Conservation (phyloP, 2,797 vertebrate species). For the Xerus rutilus region DNA sequence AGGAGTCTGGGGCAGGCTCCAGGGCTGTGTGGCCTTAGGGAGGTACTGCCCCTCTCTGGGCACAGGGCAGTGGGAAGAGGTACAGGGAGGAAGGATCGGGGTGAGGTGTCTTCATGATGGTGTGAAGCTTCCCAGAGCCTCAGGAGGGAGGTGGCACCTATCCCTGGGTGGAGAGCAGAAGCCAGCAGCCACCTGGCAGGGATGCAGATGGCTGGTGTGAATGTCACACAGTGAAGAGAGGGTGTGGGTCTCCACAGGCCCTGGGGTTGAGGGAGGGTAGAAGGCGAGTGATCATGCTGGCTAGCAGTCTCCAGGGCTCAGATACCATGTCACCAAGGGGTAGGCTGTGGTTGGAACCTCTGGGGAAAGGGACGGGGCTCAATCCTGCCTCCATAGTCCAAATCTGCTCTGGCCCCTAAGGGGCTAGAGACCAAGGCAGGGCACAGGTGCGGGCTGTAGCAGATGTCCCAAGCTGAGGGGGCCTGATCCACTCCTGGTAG, state of each 20-base stretch:
- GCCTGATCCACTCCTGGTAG: background rate
- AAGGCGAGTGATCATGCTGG: too few species aligned
- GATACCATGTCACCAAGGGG: background rate
- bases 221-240: rapidly evolving
- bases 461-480: background rate
- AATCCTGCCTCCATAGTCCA: background rate
- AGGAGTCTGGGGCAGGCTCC: background rate
- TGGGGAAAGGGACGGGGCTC: background rate
- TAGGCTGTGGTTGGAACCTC: background rate
- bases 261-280: rapidly evolving
- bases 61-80: background rate
- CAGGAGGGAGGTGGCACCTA: rapidly evolving
- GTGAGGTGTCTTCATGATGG: rapidly evolving
- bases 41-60: background rate
- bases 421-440: background rate
- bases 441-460: too few species aligned
- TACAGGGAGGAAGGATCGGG: background rate
- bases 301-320: background rate
- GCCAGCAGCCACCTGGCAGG: background rate
- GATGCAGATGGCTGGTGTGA: too few species aligned
- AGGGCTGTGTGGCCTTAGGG: background rate
- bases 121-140: rapidly evolving
- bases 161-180: background rate
- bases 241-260: rapidly evolving
- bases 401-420: background rate